Percentiles rank a stretch among this genome's conserved stretches.
These are phyloP conservation scores for Callinectes sapidus DNA, from an alignment of 2,888 invertebrate genomes.

Conservation along the genomic window DNA sequence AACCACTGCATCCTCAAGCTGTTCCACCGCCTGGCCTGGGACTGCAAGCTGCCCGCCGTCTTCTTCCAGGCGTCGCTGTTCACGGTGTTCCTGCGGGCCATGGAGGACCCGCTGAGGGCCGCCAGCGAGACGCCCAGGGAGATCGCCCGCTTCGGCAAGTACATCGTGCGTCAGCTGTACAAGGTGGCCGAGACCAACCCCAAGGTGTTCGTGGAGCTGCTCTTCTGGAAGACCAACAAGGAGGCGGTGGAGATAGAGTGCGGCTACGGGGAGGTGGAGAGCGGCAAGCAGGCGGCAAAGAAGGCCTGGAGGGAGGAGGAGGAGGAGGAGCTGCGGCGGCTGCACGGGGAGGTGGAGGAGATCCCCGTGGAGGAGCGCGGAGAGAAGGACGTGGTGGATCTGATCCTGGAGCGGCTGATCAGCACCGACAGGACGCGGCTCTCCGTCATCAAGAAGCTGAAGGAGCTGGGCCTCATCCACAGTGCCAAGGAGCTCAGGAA, in stretches of 20 bases:
- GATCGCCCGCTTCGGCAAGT: conserved; percentile 89
- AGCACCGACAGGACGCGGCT: conserved; percentile 87
- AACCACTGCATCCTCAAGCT: conserved; percentile 93
- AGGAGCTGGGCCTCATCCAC: conserved; percentile 81
- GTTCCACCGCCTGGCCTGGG: conserved; percentile 93
- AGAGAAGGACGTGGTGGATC: conserved; percentile 86
- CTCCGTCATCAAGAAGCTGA: conserved; percentile 87
- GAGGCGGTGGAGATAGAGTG: conserved; percentile 91
- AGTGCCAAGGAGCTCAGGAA: conserved; percentile 76
- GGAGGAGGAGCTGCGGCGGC: conserved; percentile 87
- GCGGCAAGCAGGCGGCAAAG: conserved; percentile 36
- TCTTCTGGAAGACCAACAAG: conserved; percentile 93
- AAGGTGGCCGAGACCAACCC: conserved; percentile 86
- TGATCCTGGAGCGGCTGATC: conserved; percentile 88
- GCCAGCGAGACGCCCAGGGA: conserved; percentile 80
- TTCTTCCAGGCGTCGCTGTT: conserved; percentile 83
- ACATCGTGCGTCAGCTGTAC: conserved; percentile 90
- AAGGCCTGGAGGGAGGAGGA: conserved; percentile 88
- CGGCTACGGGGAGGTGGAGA: conserved; percentile 82
- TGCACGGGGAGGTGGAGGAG: conserved; percentile 88
- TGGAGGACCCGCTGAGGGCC: conserved; percentile 51
- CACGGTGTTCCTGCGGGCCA: conserved; percentile 56
- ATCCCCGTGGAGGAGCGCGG: conserved; percentile 80
- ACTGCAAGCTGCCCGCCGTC: conserved; percentile 89
- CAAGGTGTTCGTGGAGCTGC: conserved; percentile 91